These are phyloP conservation scores for Uloborus plumipes DNA, from an alignment of 2,888 invertebrate species.

Conservation along the genomic window DNA sequence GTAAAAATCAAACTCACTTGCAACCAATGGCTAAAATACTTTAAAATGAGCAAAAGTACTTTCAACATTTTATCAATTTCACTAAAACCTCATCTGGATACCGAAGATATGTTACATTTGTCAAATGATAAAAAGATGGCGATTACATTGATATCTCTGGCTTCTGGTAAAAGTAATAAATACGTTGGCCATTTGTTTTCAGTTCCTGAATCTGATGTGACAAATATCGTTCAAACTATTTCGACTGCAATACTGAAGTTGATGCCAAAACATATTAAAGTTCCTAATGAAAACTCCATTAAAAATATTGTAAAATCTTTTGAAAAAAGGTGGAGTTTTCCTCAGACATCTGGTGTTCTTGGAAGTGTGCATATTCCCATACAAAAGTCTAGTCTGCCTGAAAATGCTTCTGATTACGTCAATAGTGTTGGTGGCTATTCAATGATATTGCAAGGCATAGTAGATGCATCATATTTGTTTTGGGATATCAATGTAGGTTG, in stretches of 20 bases:
- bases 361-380: conserved; percentile 37
- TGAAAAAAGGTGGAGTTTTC: conserved; percentile 43
- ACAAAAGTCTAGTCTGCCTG: conserved; percentile 21
- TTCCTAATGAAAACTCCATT: not conserved
- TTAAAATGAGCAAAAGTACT: conserved; percentile 29
- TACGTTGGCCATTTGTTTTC: conserved; percentile 20
- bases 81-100: conserved; percentile 14
- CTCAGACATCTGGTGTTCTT: conserved; percentile 37
- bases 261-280: conserved; percentile 41
- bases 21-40: conserved; percentile 33
- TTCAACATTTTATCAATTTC: conserved; percentile 16
- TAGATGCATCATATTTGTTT: conserved; percentile 37
- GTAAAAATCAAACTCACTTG: conserved; percentile 12
- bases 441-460: conserved; percentile 42
- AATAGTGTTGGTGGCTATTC: conserved; percentile 28
- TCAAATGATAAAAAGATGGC: conserved; percentile 29
- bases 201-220: conserved; percentile 3
- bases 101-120: not conserved
- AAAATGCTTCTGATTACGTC: conserved; percentile 37
- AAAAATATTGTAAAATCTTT: conserved; percentile 20
- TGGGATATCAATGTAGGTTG: conserved; percentile 44
- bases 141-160: conserved; percentile 23
- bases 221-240: conserved; percentile 22
- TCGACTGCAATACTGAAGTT: conserved; percentile 25
- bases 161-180: conserved; percentile 34